Percentiles rank a stretch among this genome's conserved stretches.
Evolutionary conservation across 2,113 vertebrate species (phyloP).

Genomic region (Salvelinus fontinalis): DNA sequence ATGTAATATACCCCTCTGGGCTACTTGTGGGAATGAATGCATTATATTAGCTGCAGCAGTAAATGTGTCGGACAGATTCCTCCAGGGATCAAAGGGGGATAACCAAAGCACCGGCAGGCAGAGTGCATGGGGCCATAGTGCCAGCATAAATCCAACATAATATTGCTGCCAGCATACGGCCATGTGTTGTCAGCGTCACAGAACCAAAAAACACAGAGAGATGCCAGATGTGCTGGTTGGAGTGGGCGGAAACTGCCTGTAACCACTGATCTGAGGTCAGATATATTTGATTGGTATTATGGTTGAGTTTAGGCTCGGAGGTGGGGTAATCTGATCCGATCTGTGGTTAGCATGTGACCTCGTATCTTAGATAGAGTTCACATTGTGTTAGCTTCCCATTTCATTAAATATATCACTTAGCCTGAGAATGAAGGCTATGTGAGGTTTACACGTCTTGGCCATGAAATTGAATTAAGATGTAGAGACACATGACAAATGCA

Average conservation of each 20-base stretch:
- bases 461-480: too few relatives aligned
- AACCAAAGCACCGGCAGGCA: slow-evolving; percentile 26
- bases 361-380: too few relatives aligned
- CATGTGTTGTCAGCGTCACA: slow-evolving; percentile 6
- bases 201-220: not conserved
- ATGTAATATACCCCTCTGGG: not conserved
- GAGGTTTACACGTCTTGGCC: too few relatives aligned
- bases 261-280: not conserved
- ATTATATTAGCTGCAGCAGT: slow-evolving; percentile 31
- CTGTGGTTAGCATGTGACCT: not conserved
- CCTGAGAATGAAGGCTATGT: too few relatives aligned
- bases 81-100: slow-evolving; percentile 38
- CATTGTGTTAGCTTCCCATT: too few relatives aligned
- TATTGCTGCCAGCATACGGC: slow-evolving; percentile 9
- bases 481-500: too few relatives aligned
- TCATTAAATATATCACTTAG: too few relatives aligned
- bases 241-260: not conserved
- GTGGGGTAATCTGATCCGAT: not conserved
- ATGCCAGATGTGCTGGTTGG: slow-evolving; percentile 16
- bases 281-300: not conserved
- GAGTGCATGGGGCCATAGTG: slow-evolving; percentile 5
- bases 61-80: slow-evolving; percentile 59
- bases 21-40: slow-evolving; percentile 23
- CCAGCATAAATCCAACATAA: slow-evolving; percentile 26
- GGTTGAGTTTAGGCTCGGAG: not conserved